Conservation (phyloP, 2,888 invertebrate genomes). For the Mythimna vitellina region DNA sequence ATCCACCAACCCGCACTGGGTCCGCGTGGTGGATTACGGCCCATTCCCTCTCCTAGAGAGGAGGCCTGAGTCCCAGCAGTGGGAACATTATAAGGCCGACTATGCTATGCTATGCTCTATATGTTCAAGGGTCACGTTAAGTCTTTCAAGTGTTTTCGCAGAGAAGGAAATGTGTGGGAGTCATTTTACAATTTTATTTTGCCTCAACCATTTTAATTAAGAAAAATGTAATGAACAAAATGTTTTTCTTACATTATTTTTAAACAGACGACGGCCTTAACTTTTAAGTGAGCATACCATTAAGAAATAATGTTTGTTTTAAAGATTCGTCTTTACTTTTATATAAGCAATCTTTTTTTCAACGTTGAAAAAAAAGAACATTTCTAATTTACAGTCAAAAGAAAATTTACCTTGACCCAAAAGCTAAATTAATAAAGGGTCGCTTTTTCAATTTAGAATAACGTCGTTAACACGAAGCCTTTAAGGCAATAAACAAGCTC, state of each 20-base stretch:
- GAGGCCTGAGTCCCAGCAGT: too few relatives aligned
- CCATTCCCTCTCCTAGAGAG: too few relatives aligned
- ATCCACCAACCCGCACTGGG: too few relatives aligned
- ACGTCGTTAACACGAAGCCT: conserved; percentile 45
- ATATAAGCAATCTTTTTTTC: neutral
- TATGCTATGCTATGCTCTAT: too few relatives aligned
- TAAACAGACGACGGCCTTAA: neutral
- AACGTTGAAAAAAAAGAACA: neutral
- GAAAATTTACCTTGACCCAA: conserved; percentile 23
- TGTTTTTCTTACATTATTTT: neutral
- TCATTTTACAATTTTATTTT: neutral
- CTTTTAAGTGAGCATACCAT: conserved; percentile 10
- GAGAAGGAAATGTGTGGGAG: neutral
- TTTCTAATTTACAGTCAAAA: conserved; percentile 36
- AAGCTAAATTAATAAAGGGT: conserved; percentile 44
- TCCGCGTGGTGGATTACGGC: too few relatives aligned
- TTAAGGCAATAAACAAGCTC: conserved; percentile 34
- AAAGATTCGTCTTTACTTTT: neutral
- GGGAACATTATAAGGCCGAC: too few relatives aligned
- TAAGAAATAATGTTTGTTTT: conserved; percentile 10
- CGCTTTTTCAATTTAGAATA: conserved; percentile 50
- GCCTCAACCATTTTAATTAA: neutral
- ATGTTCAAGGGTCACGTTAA: too few relatives aligned
- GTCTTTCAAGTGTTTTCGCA: too few relatives aligned
- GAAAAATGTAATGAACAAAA: too few relatives aligned